Conservation (phyloP, 2,888 invertebrate genomes). For the Brachynemurus nebulosus region DNA sequence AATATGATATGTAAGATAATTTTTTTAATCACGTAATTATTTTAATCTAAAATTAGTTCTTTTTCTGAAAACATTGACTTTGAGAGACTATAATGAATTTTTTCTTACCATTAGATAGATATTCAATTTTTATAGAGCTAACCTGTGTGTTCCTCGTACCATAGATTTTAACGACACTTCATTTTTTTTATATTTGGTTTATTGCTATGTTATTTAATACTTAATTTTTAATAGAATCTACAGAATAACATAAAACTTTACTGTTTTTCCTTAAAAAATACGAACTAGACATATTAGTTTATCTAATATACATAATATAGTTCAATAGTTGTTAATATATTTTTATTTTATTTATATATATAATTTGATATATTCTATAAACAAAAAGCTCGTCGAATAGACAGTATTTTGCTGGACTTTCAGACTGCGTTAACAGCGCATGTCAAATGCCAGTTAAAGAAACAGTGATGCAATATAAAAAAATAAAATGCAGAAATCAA, state of each 20-base stretch:
- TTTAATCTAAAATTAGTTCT: neutral
- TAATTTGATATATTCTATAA: conserved; percentile 26
- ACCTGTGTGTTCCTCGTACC: neutral
- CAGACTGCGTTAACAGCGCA: conserved; percentile 3
- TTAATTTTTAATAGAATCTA: neutral
- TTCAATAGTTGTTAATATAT: conserved; percentile 3
- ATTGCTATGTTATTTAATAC: neutral
- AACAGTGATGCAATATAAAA: neutral
- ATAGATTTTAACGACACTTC: neutral
- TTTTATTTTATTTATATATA: neutral
- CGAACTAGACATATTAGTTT: conserved; percentile 4
- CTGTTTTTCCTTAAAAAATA: conserved; percentile 10
- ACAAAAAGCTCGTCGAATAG: conserved; percentile 41
- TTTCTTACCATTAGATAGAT: neutral
- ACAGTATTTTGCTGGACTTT: conserved; percentile 11
- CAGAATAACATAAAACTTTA: conserved; percentile 22
- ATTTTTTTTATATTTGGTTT: neutral
- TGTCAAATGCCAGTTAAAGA: neutral
- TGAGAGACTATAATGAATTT: conserved; percentile 1
- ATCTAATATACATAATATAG: conserved; percentile 4
- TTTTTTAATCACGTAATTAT: conserved; percentile 1
- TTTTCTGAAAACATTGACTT: neutral
- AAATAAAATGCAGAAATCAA: no score
- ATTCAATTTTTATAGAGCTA: neutral
- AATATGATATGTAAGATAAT: conserved; percentile 1